A percentile compares a stretch with the other conserved stretches of the same genome.
phyloP scores from a whole-genome alignment of 2,888 invertebrate species.

The Raillietiella orientalis region DNA sequence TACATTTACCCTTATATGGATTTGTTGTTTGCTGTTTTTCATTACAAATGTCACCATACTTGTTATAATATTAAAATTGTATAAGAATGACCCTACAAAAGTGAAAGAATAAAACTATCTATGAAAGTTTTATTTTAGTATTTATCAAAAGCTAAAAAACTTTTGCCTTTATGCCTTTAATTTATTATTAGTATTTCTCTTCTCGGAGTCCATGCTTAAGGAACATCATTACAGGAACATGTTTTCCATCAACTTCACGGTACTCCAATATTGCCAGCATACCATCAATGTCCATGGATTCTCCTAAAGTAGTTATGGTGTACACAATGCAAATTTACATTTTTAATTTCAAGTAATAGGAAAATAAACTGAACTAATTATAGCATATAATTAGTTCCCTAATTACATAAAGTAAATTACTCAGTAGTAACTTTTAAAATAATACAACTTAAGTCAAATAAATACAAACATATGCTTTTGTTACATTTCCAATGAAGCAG shows the following conservation, averaged over 20 bases:
- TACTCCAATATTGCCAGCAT: constrained; percentile 82
- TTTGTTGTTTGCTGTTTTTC: constrained; percentile 51
- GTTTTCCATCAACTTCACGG: constrained; percentile 48
- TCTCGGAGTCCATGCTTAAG: constrained; percentile 82
- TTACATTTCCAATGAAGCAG: no score
- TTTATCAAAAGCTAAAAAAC: no score
- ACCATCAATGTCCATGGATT: constrained; percentile 73
- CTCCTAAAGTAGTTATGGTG: constrained; percentile 41
- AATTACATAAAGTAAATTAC: constrained; percentile 5
- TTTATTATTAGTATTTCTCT: constrained; percentile 84
- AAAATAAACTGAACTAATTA: constrained; percentile 1
- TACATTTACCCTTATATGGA: constrained; percentile 52
- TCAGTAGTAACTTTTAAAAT: no score
- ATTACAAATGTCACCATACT: constrained; percentile 38
- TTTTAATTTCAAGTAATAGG: constrained; percentile 2
- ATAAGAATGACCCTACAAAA: constrained; percentile 3
- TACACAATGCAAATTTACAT: neutral
- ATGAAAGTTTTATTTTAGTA: no score
- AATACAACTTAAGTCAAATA: no score
- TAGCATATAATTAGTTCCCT: neutral
- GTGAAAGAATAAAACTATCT: no score
- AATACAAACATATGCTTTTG: no score
- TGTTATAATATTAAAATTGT: no score
- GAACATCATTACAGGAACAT: constrained; percentile 67
- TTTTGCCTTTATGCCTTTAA: no score